phyloP scores from a whole-genome alignment of 1,140 invertebrate species.

The Gonatopus flavifemur region DNA sequence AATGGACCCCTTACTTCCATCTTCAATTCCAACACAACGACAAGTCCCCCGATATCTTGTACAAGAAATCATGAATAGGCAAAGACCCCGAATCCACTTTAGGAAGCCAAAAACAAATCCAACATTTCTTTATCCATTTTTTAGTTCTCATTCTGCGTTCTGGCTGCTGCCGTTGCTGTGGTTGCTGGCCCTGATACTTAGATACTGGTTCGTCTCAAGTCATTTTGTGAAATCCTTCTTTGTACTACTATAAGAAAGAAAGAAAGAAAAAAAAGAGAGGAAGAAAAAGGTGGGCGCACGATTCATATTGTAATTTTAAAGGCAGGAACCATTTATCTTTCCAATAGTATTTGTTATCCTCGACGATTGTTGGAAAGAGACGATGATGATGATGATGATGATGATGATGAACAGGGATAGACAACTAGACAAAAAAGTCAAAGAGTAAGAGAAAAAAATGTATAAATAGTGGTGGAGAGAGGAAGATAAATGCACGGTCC shows the following conservation, averaged over 20 bases:
- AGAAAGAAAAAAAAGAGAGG: too few relatives aligned
- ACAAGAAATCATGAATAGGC: constrained; percentile 23
- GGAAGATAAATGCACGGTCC: background rate
- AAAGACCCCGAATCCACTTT: constrained; percentile 17
- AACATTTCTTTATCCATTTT: background rate
- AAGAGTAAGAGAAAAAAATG: background rate
- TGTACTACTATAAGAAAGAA: too few relatives aligned
- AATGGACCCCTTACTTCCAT: too few relatives aligned
- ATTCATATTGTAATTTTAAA: constrained; percentile 36
- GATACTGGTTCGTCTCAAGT: too few relatives aligned
- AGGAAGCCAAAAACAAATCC: constrained; percentile 21
- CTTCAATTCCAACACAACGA: too few relatives aligned
- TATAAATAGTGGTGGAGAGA: background rate
- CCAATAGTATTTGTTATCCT: constrained; percentile 26
- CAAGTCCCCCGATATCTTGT: too few relatives aligned
- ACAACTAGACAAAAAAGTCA: too few relatives aligned
- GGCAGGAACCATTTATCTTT: constrained; percentile 31
- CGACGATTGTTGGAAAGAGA: constrained; percentile 5
- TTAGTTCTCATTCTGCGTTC: background rate
- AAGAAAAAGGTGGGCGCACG: constrained; percentile 22
- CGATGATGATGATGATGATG: too few relatives aligned
- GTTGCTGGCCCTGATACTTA: too few relatives aligned
- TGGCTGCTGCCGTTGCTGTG: background rate
- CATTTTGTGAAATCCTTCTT: constrained; percentile 8
- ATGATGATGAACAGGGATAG: too few relatives aligned